Evolutionary conservation across 1,140 invertebrate genomes (phyloP).

Genomic region (Conus betulinus): DNA sequence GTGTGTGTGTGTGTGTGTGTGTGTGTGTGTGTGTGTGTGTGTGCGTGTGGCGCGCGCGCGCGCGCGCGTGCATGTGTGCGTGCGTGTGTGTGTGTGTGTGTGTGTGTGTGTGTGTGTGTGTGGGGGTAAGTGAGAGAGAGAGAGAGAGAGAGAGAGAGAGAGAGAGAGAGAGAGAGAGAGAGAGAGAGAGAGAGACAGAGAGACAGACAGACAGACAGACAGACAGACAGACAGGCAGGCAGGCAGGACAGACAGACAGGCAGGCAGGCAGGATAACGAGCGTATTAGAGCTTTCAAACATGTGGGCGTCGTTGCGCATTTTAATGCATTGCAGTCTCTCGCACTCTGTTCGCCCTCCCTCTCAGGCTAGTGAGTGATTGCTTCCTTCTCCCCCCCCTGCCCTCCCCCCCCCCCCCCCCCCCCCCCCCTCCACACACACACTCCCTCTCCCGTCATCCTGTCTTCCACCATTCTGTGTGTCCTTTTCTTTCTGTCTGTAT

Average conservation of each 20-base stretch:
- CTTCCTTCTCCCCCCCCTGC: no score
- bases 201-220: not conserved
- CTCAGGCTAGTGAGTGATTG: no score
- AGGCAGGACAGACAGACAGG: not conserved
- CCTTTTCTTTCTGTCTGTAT: no score
- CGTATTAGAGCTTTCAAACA: no score
- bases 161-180: not conserved
- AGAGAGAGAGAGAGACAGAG: not conserved
- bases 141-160: constrained; percentile 7
- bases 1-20: not conserved
- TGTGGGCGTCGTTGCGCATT: no score
- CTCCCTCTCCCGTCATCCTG: no score
- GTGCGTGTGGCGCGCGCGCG: not conserved
- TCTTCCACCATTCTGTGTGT: no score
- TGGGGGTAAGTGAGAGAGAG: not conserved
- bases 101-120: not conserved
- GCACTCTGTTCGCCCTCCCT: no score
- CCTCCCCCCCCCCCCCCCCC: no score
- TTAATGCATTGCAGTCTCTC: no score
- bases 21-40: not conserved
- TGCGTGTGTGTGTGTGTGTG: not conserved
- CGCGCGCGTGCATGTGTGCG: not conserved
- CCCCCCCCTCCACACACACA: no score
- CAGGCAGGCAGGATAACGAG: no score
- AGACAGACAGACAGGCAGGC: not conserved